These are phyloP conservation scores for Lipophrys pholis DNA, from an alignment of 2,113 vertebrate species.

Conservation along the genomic window DNA sequence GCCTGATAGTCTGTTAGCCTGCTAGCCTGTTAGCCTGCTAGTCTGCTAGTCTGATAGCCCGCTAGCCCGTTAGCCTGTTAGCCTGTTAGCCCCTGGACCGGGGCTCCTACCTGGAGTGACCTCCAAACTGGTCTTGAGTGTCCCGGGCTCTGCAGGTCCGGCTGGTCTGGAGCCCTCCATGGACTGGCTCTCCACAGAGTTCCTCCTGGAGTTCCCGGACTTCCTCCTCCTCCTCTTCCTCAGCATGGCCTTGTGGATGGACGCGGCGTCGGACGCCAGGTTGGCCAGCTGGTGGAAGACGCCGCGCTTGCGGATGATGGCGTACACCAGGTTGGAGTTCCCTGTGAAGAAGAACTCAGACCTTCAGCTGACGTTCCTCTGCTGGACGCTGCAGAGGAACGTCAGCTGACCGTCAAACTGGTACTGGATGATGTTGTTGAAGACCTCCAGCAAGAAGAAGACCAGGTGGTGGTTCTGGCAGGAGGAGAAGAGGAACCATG, in stretches of 20 bases:
- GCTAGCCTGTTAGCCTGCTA: too few species aligned
- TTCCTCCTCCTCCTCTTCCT: slow-evolving; percentile 85
- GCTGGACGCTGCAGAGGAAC: too few species aligned
- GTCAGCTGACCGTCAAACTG: slow-evolving; percentile 95
- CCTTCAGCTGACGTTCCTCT: too few species aligned
- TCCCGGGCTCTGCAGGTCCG: slow-evolving; percentile 89
- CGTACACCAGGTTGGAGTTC: slow-evolving; percentile 95
- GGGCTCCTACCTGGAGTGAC: slow-evolving; percentile 89
- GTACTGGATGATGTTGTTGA: slow-evolving; percentile 99
- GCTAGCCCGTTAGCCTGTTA: too few species aligned
- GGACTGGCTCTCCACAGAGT: slow-evolving; percentile 86
- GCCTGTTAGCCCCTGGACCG: too few species aligned
- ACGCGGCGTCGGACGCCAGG: slow-evolving; percentile 84
- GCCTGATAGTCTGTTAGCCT: too few species aligned
- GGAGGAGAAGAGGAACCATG: slow-evolving; percentile 93
- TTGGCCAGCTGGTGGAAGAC: slow-evolving; percentile 97
- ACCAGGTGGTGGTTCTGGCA: slow-evolving; percentile 95
- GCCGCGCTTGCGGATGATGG: slow-evolving; percentile 94
- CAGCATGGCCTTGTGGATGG: slow-evolving; percentile 92
- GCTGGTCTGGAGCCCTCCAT: slow-evolving; percentile 90
- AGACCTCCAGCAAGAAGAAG: slow-evolving; percentile 97
- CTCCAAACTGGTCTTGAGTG: slow-evolving; percentile 90
- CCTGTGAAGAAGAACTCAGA: slow-evolving; percentile 82
- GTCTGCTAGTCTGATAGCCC: too few species aligned
- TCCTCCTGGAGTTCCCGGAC: slow-evolving; percentile 85